Percentiles rank a stretch among this genome's conserved stretches.
Evolutionary conservation across 2,888 invertebrate genomes (phyloP).

Genomic region (Drepanosiphum platanoidis): DNA sequence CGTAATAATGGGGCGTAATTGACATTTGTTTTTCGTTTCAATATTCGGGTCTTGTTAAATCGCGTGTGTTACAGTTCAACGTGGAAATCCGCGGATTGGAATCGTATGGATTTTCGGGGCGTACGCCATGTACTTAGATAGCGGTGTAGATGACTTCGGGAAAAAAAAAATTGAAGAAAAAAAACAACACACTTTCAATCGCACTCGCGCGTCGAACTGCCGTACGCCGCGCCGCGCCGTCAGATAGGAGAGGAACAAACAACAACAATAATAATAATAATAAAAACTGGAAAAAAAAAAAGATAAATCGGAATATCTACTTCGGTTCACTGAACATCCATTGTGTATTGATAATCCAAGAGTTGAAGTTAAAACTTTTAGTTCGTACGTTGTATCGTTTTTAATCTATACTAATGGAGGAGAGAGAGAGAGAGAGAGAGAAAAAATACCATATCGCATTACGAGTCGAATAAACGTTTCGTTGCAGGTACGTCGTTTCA

Average conservation of each 20-base stretch:
- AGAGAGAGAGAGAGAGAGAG: too few species aligned
- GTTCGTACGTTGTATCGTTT: neutral
- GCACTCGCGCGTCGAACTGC: neutral
- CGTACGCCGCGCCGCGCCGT: neutral
- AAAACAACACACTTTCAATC: neutral
- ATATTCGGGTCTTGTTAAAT: too few species aligned
- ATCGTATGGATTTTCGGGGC: too few species aligned
- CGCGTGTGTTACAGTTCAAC: too few species aligned
- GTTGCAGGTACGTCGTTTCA: neutral
- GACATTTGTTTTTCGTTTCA: too few species aligned
- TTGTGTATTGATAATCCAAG: neutral
- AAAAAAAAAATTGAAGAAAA: too few species aligned
- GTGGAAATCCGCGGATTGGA: too few species aligned
- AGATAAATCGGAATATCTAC: too few species aligned
- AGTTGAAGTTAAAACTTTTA: neutral
- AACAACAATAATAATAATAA: neutral
- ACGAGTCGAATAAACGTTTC: neutral
- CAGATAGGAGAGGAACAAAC: neutral
- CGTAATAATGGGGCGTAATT: too few species aligned
- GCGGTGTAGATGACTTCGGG: too few species aligned
- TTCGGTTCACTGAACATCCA: neutral
- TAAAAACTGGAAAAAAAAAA: neutral
- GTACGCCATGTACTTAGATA: too few species aligned
- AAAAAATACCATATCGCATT: neutral
- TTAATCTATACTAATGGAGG: conserved; percentile 37